Evolutionary conservation across 35 echinoderm and acorn worm species (phyloP).

Genomic region (Eucidaris tribuloides): DNA sequence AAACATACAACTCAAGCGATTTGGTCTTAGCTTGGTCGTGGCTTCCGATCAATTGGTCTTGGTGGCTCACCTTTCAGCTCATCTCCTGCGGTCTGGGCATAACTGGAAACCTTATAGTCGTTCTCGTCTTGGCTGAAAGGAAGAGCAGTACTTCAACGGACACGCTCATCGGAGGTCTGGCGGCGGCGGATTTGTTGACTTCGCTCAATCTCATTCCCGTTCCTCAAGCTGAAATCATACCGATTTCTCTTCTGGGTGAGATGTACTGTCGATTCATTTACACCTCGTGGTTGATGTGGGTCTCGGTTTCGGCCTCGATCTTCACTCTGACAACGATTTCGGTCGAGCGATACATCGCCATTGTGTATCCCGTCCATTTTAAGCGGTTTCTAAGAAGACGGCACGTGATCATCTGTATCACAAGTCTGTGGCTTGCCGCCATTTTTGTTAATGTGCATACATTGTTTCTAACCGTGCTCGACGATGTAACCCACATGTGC

Average conservation of each 20-base stretch:
- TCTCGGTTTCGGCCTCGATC: conserved; percentile 69
- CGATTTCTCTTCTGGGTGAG: conserved; percentile 2
- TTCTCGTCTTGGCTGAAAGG: conserved; percentile 43
- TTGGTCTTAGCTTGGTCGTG: neutral
- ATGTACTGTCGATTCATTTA: conserved; percentile 73
- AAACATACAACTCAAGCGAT: too few species aligned
- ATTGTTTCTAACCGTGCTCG: conserved; percentile 17
- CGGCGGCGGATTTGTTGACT: conserved; percentile 66
- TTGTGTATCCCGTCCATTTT: conserved; percentile 79
- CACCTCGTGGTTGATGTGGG: conserved; percentile 71
- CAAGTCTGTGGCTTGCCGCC: conserved; percentile 41
- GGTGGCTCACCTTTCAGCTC: conserved; percentile 30
- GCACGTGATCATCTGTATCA: conserved; percentile 22
- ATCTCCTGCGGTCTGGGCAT: conserved; percentile 65
- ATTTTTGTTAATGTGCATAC: conserved; percentile 32
- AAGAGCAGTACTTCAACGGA: conserved; percentile 54
- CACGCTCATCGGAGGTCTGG: conserved; percentile 69
- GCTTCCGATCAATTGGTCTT: conserved; percentile 43
- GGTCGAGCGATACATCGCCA: conserved; percentile 77
- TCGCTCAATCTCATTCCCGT: conserved; percentile 71
- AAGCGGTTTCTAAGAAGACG: conserved; percentile 30
- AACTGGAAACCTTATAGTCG: conserved; percentile 67
- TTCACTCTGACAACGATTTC: conserved; percentile 74
- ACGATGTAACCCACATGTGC: conserved; percentile 1
- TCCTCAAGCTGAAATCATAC: conserved; percentile 12